These are phyloP conservation scores for Hemibagrus guttatus DNA, from an alignment of 2,797 vertebrate genomes.

Conservation along the genomic window DNA sequence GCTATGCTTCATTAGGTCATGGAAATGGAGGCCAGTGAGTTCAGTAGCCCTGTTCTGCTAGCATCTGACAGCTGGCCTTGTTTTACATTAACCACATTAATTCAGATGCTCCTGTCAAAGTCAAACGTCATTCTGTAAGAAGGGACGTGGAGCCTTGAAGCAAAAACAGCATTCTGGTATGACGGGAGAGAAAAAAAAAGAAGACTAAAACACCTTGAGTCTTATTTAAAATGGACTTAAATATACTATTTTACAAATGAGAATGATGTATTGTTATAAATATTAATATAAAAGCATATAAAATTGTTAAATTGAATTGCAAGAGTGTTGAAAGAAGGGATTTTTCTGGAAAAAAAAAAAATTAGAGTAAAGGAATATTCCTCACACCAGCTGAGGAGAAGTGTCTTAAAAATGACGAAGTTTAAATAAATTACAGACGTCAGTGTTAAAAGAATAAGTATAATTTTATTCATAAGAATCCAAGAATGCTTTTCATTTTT, in stretches of 20 bases:
- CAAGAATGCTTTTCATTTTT: not conserved
- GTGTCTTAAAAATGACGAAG: not conserved
- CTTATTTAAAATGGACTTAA: not conserved
- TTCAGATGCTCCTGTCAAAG: slow-evolving; percentile 72
- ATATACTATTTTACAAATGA: not conserved
- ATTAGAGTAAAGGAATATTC: not conserved
- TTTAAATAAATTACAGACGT: not conserved
- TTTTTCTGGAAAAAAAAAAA: not conserved
- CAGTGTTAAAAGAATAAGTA: not conserved
- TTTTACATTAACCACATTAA: slow-evolving; percentile 83
- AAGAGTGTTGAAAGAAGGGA: not conserved
- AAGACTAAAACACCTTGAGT: too few species aligned
- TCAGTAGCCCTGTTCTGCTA: slow-evolving; percentile 74
- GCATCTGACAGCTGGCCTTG: slow-evolving; percentile 80
- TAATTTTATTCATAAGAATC: not conserved
- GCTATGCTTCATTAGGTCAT: slow-evolving; percentile 82
- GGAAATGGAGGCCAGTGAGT: slow-evolving; percentile 77
- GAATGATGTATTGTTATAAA: not conserved
- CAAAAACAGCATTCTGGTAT: slow-evolving; percentile 1
- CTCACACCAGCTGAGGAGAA: not conserved
- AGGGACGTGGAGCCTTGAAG: slow-evolving; percentile 4
- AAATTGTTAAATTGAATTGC: not conserved
- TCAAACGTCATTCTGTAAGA: slow-evolving; percentile 71
- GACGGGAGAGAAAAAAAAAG: not conserved
- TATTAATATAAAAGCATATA: not conserved